phyloP scores from a whole-genome alignment of 1,140 invertebrate species.

The Zaprionus ghesquierei region DNA sequence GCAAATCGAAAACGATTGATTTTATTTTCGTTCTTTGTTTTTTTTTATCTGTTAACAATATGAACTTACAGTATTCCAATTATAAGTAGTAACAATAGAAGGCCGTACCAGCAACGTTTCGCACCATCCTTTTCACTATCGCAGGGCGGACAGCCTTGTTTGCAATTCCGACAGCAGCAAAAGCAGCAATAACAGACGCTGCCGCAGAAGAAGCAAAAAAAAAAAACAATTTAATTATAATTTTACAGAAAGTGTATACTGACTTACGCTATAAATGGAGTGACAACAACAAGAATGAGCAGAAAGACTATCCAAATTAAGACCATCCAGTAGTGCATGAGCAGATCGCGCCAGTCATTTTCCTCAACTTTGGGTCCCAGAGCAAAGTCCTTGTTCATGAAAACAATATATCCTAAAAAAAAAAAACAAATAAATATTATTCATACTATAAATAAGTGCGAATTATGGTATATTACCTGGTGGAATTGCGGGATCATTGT shows the following conservation, averaged over 20 bases:
- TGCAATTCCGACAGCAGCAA: conserved; percentile 91
- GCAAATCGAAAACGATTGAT: conserved; percentile 28
- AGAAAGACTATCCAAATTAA: conserved; percentile 84
- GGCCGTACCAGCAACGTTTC: conserved; percentile 88
- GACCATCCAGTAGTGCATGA: conserved; percentile 85
- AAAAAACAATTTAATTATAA: conserved; percentile 16
- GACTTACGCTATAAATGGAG: conserved; percentile 86
- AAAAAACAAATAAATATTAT: not conserved
- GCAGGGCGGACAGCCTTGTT: conserved; percentile 88
- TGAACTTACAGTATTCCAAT: conserved; percentile 90
- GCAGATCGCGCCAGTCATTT: conserved; percentile 84
- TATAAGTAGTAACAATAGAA: conserved; percentile 88
- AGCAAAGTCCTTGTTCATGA: conserved; percentile 41
- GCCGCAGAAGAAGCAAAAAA: too few relatives aligned
- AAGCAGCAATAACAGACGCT: conserved; percentile 92
- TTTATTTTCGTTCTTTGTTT: too few relatives aligned
- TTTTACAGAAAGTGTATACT: not conserved
- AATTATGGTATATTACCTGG: conserved; percentile 1
- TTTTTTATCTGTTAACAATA: rapidly evolving
- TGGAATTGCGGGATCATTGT: conserved; percentile 50
- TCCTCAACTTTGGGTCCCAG: conserved; percentile 81
- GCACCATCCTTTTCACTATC: conserved; percentile 93
- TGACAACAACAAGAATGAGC: conserved; percentile 85
- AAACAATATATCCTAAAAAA: conserved; percentile 65
- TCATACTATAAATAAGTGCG: not conserved